Percentiles rank a stretch among this genome's conserved stretches.
phyloP scores from a whole-genome alignment of 2,113 vertebrate genomes.

The Labrus mixtus region DNA sequence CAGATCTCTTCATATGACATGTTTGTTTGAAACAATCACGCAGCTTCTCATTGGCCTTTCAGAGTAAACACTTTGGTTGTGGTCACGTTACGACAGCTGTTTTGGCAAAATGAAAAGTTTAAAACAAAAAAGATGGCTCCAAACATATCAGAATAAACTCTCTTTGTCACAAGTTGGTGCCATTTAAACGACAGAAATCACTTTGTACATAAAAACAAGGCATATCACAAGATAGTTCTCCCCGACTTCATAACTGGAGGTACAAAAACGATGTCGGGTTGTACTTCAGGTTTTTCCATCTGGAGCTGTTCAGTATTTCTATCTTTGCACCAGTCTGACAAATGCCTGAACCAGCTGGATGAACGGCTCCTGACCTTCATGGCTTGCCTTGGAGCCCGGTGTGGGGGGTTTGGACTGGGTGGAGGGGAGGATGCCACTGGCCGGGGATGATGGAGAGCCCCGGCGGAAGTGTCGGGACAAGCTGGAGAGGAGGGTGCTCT shows the following conservation, averaged over 20 bases:
- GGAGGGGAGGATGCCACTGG: conserved; percentile 87
- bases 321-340: conserved; percentile 93
- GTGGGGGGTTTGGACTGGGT: conserved; percentile 87
- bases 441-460: conserved; percentile 91
- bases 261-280: not conserved
- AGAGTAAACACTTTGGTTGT: conserved; percentile 39
- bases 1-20: conserved; percentile 3
- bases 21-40: conserved; percentile 15
- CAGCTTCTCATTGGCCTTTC: conserved; percentile 14
- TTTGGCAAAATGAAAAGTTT: conserved; percentile 46
- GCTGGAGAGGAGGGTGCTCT: conserved; percentile 95
- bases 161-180: conserved; percentile 1
- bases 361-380: conserved; percentile 94
- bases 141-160: conserved; percentile 5
- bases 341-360: conserved; percentile 97
- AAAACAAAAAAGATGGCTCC: conserved; percentile 7
- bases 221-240: not conserved
- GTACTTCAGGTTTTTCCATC: not conserved
- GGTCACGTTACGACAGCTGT: conserved; percentile 4
- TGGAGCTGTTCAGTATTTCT: conserved; percentile 37
- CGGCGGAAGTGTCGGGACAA: conserved; percentile 93
- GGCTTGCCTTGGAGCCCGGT: conserved; percentile 85
- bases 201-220: not conserved
- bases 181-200: not conserved
- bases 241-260: not conserved